phyloP scores from a whole-genome alignment of 2,888 invertebrate species.

The Lithophane ornitopus region DNA sequence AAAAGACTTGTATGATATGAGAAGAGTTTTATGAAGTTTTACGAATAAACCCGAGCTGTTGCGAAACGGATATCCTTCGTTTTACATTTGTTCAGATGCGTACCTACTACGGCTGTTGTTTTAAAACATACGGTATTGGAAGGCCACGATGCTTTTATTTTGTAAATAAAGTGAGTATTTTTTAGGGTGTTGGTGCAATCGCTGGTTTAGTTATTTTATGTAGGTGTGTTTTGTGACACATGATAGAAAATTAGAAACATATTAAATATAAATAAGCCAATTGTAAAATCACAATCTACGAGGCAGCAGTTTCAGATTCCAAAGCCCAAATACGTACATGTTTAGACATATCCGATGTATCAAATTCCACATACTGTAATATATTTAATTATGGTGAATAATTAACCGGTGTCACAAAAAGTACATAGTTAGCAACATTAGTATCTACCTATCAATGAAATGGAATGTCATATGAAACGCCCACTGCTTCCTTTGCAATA shows the following conservation, averaged over 20 bases:
- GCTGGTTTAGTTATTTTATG: neutral
- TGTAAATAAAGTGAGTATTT: neutral
- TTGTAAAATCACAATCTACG: neutral
- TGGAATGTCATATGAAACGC: constrained; percentile 25
- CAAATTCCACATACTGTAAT: constrained; percentile 12
- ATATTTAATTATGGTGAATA: constrained; percentile 1
- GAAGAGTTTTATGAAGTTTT: constrained; percentile 15
- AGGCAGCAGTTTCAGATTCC: neutral
- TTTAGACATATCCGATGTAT: constrained; percentile 2
- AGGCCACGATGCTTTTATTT: neutral
- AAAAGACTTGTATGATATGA: neutral
- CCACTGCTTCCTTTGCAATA: constrained; percentile 18
- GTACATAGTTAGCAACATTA: neutral
- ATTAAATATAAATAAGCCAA: neutral
- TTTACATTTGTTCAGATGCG: constrained; percentile 34
- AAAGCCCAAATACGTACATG: neutral
- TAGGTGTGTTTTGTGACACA: neutral
- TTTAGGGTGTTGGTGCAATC: neutral
- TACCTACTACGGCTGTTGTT: constrained; percentile 30
- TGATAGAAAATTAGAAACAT: neutral
- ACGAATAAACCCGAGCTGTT: constrained; percentile 8
- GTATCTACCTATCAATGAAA: constrained; percentile 10
- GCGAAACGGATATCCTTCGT: constrained; percentile 40
- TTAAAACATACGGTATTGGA: constrained; percentile 33
- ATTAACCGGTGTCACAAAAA: constrained; percentile 13